phyloP scores from a whole-genome alignment of 2,888 invertebrate species.

The Mycalesis mineus region DNA sequence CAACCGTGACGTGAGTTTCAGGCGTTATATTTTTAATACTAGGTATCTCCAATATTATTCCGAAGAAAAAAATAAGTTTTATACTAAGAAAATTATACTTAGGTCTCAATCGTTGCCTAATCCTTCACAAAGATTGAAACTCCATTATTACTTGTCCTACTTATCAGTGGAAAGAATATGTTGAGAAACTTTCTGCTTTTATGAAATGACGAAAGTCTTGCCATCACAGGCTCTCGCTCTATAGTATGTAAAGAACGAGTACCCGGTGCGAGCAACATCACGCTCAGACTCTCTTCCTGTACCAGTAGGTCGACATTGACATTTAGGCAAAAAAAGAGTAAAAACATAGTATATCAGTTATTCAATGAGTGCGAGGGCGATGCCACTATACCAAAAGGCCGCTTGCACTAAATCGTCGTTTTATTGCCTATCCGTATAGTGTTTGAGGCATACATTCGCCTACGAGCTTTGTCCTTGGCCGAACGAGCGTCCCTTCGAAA shows the following conservation, averaged over 20 bases:
- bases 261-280: conserved; percentile 38
- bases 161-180: no score
- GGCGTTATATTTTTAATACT: no score
- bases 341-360: conserved; percentile 36
- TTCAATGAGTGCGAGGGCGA: conserved; percentile 42
- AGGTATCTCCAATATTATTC: no score
- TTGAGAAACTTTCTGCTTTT: no score
- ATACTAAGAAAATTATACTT: no score
- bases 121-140: no score
- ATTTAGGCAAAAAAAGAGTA: conserved; percentile 49
- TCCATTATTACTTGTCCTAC: no score
- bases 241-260: conserved; percentile 30
- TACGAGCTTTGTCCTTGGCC: conserved; percentile 55
- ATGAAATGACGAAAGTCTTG: no score
- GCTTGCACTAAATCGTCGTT: conserved; percentile 38
- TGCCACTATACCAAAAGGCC: conserved; percentile 39
- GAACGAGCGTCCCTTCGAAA: conserved; percentile 30
- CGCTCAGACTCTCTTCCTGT: conserved; percentile 62
- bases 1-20: no score
- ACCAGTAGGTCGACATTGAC: conserved; percentile 63
- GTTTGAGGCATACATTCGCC: conserved; percentile 47
- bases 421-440: conserved; percentile 41
- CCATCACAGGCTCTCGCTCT: no score
- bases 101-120: no score
- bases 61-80: no score